These are phyloP conservation scores for Catharus ustulatus DNA, from an alignment of 2,797 vertebrate genomes.

Conservation along the genomic window DNA sequence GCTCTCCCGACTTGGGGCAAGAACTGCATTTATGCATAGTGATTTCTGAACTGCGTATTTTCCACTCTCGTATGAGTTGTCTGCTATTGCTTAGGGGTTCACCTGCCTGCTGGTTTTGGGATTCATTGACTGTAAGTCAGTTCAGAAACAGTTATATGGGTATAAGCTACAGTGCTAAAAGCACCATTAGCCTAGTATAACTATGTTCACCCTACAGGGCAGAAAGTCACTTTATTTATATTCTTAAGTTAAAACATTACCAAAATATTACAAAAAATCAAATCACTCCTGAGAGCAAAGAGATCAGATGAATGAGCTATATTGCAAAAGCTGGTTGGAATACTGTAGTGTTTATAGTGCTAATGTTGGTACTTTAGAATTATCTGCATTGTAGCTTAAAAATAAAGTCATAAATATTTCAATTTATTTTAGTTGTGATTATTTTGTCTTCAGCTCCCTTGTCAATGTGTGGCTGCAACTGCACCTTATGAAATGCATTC, in stretches of 20 bases:
- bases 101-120: neutral
- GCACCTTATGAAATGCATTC: neutral
- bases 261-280: neutral
- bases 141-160: neutral
- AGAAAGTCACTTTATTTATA: neutral
- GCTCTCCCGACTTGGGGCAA: fast-evolving
- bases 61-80: neutral
- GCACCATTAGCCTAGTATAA: fast-evolving
- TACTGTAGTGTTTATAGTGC: neutral
- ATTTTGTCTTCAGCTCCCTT: neutral
- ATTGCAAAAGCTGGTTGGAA: neutral
- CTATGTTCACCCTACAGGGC: neutral
- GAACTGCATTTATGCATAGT: neutral
- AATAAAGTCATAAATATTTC: neutral
- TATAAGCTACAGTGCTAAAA: neutral
- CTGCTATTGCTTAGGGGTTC: neutral
- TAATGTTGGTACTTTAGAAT: neutral
- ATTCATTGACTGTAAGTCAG: neutral
- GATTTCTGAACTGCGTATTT: neutral
- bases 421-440: neutral
- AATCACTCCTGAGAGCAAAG: neutral
- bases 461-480: neutral
- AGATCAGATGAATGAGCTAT: neutral
- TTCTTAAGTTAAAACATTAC: neutral
- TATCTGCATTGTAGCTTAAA: neutral